phyloP scores from a whole-genome alignment of 2,797 vertebrate species.

The Macrochelys suwanniensis region DNA sequence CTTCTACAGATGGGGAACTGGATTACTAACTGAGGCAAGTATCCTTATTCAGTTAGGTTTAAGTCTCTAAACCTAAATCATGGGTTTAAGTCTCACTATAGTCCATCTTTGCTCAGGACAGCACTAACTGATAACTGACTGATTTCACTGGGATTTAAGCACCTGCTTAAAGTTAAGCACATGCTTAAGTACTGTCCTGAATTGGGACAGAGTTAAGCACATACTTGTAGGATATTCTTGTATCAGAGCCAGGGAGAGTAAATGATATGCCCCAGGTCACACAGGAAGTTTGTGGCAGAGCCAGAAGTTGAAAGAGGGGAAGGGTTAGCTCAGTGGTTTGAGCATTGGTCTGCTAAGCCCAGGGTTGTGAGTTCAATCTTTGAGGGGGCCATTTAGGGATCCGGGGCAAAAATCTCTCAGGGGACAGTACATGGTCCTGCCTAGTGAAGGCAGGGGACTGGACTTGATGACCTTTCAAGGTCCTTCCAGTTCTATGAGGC shows the following conservation, averaged over 20 bases:
- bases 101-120: background rate
- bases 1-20: background rate
- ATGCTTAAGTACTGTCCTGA: background rate
- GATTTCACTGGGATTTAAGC: background rate
- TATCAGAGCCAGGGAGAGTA: background rate
- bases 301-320: background rate
- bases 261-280: background rate
- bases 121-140: background rate
- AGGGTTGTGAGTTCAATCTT: no score
- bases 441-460: no score
- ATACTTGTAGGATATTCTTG: background rate
- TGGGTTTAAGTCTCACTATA: background rate
- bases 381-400: no score
- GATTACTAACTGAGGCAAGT: background rate
- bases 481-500: no score
- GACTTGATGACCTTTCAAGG: no score
- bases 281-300: fast-evolving
- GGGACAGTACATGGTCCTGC: no score
- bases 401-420: no score
- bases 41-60: background rate
- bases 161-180: background rate
- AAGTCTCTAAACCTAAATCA: background rate
- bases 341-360: no score
- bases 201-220: slow-evolving; percentile 2
- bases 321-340: no score